Evolutionary conservation across 2,797 vertebrate species (phyloP).

Genomic region (Sardinella longiceps): DNA sequence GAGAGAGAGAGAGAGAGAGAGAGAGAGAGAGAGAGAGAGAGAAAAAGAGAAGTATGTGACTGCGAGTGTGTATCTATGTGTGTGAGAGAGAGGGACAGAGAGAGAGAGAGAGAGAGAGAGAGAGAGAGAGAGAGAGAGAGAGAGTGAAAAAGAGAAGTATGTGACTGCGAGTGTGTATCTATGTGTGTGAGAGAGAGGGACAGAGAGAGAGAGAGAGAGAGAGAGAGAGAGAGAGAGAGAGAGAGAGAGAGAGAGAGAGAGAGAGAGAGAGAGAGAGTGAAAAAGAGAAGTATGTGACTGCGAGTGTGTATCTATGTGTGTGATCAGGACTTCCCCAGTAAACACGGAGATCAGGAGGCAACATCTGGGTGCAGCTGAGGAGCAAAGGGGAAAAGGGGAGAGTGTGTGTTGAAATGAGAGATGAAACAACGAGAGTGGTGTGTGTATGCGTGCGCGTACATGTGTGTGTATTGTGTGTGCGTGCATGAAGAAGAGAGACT

Average conservation of each 20-base stretch:
- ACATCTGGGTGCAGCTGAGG: neutral
- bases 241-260: too few species aligned
- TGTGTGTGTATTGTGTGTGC: too few species aligned
- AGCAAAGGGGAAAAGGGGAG: neutral
- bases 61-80: neutral
- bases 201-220: too few species aligned
- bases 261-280: neutral
- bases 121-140: too few species aligned
- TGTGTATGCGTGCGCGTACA: too few species aligned
- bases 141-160: too few species aligned
- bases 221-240: too few species aligned
- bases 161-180: too few species aligned
- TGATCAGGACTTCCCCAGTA: neutral
- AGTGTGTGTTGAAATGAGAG: constrained; percentile 32
- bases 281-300: neutral
- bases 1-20: too few species aligned
- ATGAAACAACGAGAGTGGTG: neutral
- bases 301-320: neutral
- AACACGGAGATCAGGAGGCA: neutral
- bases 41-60: neutral
- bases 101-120: too few species aligned
- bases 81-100: too few species aligned
- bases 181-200: neutral
- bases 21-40: too few species aligned
- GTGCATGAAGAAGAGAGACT: neutral